A percentile compares a stretch with the other conserved stretches of the same genome.
Evolutionary conservation across 2,888 invertebrate species (phyloP).

Genomic region (Campoplex nolae): DNA sequence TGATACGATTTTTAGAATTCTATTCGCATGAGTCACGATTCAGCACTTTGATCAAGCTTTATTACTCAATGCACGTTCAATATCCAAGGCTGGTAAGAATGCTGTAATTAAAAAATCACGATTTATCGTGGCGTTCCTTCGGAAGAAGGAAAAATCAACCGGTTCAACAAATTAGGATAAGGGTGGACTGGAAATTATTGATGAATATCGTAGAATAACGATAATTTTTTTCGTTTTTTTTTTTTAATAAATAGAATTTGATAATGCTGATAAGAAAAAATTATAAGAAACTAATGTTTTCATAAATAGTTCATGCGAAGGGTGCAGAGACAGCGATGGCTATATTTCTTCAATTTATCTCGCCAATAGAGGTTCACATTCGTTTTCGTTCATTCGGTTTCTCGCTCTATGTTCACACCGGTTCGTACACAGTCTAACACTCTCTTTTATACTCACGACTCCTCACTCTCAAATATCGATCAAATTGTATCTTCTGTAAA

Average conservation of each 20-base stretch:
- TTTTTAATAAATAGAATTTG: conserved; percentile 66
- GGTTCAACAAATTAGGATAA: conserved; percentile 16
- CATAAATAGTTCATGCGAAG: conserved; percentile 62
- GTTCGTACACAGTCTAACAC: conserved; percentile 36
- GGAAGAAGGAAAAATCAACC: not conserved
- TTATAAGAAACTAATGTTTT: conserved; percentile 53
- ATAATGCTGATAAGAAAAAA: conserved; percentile 51
- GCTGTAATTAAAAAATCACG: not conserved
- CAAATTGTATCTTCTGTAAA: not conserved
- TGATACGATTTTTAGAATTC: too few species aligned
- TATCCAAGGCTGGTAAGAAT: not conserved
- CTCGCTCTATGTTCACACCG: conserved; percentile 24
- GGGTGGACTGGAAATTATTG: conserved; percentile 10
- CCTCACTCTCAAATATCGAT: conserved; percentile 23
- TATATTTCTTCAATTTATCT: conserved; percentile 35
- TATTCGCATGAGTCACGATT: too few species aligned
- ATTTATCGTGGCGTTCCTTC: not conserved
- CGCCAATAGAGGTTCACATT: conserved; percentile 8
- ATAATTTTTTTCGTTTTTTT: conserved; percentile 26
- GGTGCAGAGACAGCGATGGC: conserved; percentile 51
- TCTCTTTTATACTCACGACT: conserved; percentile 24
- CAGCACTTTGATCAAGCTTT: too few species aligned
- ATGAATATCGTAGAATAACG: conserved; percentile 15
- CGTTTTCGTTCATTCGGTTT: not conserved
- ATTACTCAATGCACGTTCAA: too few species aligned